Evolutionary conservation across 2,113 vertebrate species (phyloP).

Genomic region (Xenopus borealis): DNA sequence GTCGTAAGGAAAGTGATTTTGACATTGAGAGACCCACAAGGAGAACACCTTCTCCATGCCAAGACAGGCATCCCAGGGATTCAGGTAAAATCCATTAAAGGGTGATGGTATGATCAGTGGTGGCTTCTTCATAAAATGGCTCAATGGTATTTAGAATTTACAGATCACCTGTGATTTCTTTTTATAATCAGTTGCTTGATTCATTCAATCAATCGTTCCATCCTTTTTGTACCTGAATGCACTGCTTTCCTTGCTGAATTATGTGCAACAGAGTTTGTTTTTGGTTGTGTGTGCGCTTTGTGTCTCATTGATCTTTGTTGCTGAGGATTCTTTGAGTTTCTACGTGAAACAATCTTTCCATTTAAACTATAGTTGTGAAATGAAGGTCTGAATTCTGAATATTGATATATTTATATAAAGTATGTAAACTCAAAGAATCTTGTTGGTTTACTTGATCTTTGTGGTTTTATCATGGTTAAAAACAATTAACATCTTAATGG

Average conservation of each 20-base stretch:
- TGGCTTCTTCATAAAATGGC: not conserved
- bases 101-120: not conserved
- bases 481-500: too few relatives aligned
- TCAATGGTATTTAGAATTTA: not conserved
- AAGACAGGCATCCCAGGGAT: constrained; percentile 49
- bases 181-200: too few relatives aligned
- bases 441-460: not conserved
- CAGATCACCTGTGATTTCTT: not conserved
- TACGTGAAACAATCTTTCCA: too few relatives aligned
- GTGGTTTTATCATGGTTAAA: too few relatives aligned
- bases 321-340: not conserved
- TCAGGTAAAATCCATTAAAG: constrained; percentile 75
- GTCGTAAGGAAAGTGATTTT: constrained; percentile 47
- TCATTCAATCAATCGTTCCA: not conserved
- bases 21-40: constrained; percentile 50
- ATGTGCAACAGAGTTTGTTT: not conserved
- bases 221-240: not conserved
- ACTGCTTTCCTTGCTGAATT: too few relatives aligned
- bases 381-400: too few relatives aligned
- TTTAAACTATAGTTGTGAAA: too few relatives aligned
- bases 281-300: not conserved
- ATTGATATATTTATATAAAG: too few relatives aligned
- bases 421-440: not conserved
- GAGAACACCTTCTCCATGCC: constrained; percentile 48
- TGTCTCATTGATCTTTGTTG: not conserved